A percentile compares a stretch with the other conserved stretches of the same genome.
phyloP scores from a whole-genome alignment of 1,140 invertebrate species.

The fruit fly (Drosophila melanogaster) region DNA sequence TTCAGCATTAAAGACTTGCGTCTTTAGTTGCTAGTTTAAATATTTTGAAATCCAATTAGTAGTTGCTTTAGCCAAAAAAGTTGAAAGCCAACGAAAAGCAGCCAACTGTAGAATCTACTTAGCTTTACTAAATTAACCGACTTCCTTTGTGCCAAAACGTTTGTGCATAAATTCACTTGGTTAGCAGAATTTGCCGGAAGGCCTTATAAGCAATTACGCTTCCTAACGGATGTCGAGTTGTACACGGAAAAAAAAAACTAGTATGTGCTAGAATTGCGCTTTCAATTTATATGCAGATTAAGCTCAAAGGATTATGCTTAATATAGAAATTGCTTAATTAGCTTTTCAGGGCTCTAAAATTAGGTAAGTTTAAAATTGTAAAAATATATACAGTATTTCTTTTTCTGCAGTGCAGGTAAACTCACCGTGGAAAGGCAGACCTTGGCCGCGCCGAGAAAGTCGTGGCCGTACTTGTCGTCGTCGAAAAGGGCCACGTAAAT shows the following conservation, averaged over 20 bases:
- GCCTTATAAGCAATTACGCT: conserved; percentile 3
- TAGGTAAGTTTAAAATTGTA: no score
- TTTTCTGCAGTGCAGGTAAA: conserved; percentile 4
- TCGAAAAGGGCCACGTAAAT: conserved; percentile 91
- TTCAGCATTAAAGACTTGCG: background rate
- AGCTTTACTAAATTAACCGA: background rate
- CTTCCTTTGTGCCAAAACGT: conserved; percentile 1
- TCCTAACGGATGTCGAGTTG: background rate
- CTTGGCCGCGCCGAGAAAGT: conserved; percentile 93
- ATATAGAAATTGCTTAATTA: no score
- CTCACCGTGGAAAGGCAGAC: conserved; percentile 85
- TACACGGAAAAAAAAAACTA: background rate
- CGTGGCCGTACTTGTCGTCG: conserved; percentile 93
- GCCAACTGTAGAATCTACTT: background rate
- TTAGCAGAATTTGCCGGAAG: background rate
- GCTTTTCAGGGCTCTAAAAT: background rate
- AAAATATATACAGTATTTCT: no score
- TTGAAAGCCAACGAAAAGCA: background rate
- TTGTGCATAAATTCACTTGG: conserved; percentile 6
- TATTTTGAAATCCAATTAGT: background rate
- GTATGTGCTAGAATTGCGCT: no score
- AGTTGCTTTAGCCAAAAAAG: background rate
- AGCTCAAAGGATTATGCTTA: no score
- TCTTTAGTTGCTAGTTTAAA: background rate
- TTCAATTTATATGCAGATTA: background rate